These are phyloP conservation scores for Myripristis murdjan DNA, from an alignment of 2,797 vertebrate species.

Conservation along the genomic window DNA sequence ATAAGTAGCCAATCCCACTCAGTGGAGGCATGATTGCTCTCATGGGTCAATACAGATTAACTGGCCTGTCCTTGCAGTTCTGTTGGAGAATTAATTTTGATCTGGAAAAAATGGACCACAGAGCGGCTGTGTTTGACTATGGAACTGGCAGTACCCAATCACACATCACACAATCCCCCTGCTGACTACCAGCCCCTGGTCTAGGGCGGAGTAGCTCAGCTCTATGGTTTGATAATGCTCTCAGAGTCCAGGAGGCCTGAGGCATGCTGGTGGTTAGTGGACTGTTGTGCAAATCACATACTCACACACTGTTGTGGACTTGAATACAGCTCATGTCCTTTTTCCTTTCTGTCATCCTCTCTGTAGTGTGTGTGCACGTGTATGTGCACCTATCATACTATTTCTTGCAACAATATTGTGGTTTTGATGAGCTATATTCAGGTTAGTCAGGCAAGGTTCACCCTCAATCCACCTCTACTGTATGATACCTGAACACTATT, in stretches of 20 bases:
- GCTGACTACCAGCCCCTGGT: conserved; percentile 34
- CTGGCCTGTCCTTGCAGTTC: conserved; percentile 38
- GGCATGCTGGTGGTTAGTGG: conserved; percentile 38
- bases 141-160: conserved; percentile 35
- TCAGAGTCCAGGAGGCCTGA: conserved; percentile 16
- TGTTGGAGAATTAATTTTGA: conserved; percentile 43
- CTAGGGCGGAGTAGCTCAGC: conserved; percentile 20
- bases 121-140: conserved; percentile 47
- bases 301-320: conserved; percentile 19
- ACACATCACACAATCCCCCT: conserved; percentile 26
- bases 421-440: too few species aligned
- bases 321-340: conserved; percentile 31
- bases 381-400: too few species aligned
- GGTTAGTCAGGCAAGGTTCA: too few species aligned
- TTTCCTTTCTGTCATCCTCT: conserved; percentile 5
- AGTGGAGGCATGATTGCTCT: conserved; percentile 23
- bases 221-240: conserved; percentile 39
- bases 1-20: conserved; percentile 10
- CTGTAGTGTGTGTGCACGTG: too few species aligned
- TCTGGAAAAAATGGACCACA: conserved; percentile 62
- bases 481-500: too few species aligned
- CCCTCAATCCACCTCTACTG: too few species aligned
- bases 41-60: conserved; percentile 9
- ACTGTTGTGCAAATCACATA: conserved; percentile 39
- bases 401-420: too few species aligned